Evolutionary conservation across 2,113 vertebrate genomes (phyloP).

Genomic region (Forbesichthys agassizii): DNA sequence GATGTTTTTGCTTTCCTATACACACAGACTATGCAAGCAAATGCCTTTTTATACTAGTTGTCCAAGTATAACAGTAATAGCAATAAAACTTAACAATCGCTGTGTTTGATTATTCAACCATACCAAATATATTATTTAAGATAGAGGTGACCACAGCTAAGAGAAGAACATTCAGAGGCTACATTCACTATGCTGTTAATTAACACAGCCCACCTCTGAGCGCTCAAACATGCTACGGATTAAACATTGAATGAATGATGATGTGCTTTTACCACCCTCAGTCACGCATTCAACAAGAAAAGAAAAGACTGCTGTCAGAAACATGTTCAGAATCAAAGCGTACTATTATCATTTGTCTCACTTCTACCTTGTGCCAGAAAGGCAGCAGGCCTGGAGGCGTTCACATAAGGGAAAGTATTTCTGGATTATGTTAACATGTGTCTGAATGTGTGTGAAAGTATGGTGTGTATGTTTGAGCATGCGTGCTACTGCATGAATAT

Average conservation of each 20-base stretch:
- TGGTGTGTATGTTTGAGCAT: too few species aligned
- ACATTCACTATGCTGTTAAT: background rate
- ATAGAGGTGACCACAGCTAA: background rate
- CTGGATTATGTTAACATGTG: too few species aligned
- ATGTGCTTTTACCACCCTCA: background rate
- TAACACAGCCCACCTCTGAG: background rate
- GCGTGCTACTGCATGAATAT: too few species aligned
- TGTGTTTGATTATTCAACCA: constrained; percentile 10
- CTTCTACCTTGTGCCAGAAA: too few species aligned
- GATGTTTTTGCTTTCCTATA: too few species aligned
- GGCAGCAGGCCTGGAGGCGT: too few species aligned
- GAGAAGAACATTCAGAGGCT: background rate
- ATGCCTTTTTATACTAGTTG: background rate
- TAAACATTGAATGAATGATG: background rate
- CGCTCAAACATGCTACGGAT: background rate
- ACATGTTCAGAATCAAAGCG: too few species aligned
- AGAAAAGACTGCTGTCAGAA: background rate
- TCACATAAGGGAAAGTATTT: too few species aligned
- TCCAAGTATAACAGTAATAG: background rate
- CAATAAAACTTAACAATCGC: background rate
- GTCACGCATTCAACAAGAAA: background rate
- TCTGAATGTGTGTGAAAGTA: too few species aligned
- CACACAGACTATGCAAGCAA: too few species aligned
- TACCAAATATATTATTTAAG: too few species aligned
- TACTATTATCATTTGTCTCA: too few species aligned